phyloP scores from a whole-genome alignment of 1,140 invertebrate genomes.

The Pseudachorutes palmiensis region DNA sequence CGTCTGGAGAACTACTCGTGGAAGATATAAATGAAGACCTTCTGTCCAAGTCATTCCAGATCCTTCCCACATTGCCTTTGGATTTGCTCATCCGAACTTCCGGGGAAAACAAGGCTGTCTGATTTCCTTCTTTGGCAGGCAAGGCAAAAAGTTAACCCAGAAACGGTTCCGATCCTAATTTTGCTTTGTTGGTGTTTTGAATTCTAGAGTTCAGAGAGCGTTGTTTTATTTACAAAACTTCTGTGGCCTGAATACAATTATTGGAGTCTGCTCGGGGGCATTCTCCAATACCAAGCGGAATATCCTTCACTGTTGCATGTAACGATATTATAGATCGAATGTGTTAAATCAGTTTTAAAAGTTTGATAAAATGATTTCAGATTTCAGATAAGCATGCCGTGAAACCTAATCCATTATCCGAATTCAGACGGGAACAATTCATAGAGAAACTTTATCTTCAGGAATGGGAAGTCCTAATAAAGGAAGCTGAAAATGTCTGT shows the following conservation, averaged over 20 bases:
- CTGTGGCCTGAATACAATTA: conserved; percentile 89
- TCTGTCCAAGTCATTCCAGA: conserved; percentile 70
- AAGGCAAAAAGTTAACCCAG: conserved; percentile 14
- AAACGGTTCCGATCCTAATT: neutral
- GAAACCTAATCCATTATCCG: no score
- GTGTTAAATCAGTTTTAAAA: no score
- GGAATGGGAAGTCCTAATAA: no score
- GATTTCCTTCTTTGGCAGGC: conserved; percentile 89
- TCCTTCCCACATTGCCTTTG: conserved; percentile 59
- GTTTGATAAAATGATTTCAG: no score
- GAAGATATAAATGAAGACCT: conserved; percentile 71
- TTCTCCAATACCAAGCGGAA: conserved; percentile 57
- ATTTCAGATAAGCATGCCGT: no score
- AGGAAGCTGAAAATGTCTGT: no score
- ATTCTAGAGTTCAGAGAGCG: conserved; percentile 58
- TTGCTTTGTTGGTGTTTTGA: neutral
- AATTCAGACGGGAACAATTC: no score
- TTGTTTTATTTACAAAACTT: conserved; percentile 66
- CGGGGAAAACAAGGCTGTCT: conserved; percentile 84
- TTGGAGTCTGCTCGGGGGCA: conserved; percentile 74
- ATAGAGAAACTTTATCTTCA: no score
- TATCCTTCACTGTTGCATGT: neutral
- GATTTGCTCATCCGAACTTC: conserved; percentile 93
- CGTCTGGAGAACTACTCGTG: conserved; percentile 44
- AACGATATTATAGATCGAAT: no score